phyloP scores from a whole-genome alignment of 1,140 invertebrate species.

The Stegodyphus dumicola region DNA sequence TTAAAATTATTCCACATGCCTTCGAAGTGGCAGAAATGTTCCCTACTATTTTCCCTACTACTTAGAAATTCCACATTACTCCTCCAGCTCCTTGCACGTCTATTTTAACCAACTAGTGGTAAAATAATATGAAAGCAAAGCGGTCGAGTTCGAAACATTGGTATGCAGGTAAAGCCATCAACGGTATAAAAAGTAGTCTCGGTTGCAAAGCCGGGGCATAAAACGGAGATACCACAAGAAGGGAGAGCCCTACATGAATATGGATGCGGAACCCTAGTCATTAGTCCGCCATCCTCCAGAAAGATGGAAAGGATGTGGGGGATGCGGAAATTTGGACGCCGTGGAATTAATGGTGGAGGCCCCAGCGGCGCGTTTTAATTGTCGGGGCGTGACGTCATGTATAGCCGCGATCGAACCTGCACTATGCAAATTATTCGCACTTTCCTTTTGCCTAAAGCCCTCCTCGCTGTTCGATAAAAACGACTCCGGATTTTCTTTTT shows the following conservation, averaged over 20 bases:
- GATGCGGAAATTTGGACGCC: constrained; percentile 17
- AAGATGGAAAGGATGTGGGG: constrained; percentile 1
- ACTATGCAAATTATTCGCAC: constrained; percentile 59
- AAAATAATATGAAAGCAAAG: no score
- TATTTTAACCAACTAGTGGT: no score
- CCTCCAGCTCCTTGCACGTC: no score
- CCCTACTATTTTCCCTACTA: no score
- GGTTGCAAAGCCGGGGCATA: neutral
- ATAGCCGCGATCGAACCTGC: constrained; percentile 44
- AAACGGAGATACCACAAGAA: constrained; percentile 9
- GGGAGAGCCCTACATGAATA: constrained; percentile 49
- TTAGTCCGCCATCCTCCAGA: constrained; percentile 46
- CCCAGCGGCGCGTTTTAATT: constrained; percentile 58
- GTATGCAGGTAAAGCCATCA: constrained; percentile 32
- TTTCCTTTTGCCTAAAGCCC: constrained; percentile 24
- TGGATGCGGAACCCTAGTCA: constrained; percentile 51
- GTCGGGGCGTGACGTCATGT: constrained; percentile 50
- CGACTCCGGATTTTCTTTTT: constrained; percentile 36
- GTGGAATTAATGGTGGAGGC: constrained; percentile 53
- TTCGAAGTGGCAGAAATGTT: no score
- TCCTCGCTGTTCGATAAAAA: constrained; percentile 51
- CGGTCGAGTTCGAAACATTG: neutral
- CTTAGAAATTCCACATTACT: no score
- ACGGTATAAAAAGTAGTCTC: neutral
- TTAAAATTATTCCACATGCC: no score